phyloP scores from a whole-genome alignment of 2,888 invertebrate species.

The Diploptera punctata region DNA sequence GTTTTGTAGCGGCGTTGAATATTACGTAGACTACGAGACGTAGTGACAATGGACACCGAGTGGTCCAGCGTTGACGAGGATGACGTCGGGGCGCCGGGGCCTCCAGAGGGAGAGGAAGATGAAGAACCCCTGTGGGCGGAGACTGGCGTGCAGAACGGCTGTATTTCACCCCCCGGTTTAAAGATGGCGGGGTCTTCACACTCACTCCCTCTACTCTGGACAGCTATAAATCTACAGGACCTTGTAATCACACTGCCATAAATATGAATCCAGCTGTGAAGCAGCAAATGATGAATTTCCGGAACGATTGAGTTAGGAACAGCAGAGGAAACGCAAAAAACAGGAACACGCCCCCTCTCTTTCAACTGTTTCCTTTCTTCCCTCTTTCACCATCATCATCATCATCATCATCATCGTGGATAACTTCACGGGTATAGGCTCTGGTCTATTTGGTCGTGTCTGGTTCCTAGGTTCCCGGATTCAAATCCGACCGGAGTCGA shows the following conservation, averaged over 20 bases:
- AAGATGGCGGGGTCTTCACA: slow-evolving; percentile 43
- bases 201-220: slow-evolving; percentile 29
- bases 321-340: slow-evolving; percentile 37
- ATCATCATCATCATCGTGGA: neutral
- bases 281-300: slow-evolving; percentile 44
- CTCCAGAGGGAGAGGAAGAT: neutral
- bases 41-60: neutral
- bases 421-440: too few relatives aligned
- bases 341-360: slow-evolving; percentile 3
- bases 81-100: slow-evolving; percentile 22
- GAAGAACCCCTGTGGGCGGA: slow-evolving; percentile 31
- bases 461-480: too few relatives aligned
- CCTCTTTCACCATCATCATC: neutral
- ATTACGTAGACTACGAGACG: too few relatives aligned
- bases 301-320: slow-evolving; percentile 41
- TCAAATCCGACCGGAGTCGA: too few relatives aligned
- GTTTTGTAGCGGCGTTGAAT: too few relatives aligned
- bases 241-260: slow-evolving; percentile 44
- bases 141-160: slow-evolving; percentile 41
- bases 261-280: slow-evolving; percentile 44
- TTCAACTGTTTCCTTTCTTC: slow-evolving; percentile 1
- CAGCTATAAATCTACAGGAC: slow-evolving; percentile 42
- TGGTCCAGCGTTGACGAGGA: slow-evolving; percentile 23
- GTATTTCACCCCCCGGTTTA: slow-evolving; percentile 41
- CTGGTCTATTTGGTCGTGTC: too few relatives aligned